These are phyloP conservation scores for Salvelinus fontinalis DNA, from an alignment of 2,113 vertebrate species.

Conservation along the genomic window DNA sequence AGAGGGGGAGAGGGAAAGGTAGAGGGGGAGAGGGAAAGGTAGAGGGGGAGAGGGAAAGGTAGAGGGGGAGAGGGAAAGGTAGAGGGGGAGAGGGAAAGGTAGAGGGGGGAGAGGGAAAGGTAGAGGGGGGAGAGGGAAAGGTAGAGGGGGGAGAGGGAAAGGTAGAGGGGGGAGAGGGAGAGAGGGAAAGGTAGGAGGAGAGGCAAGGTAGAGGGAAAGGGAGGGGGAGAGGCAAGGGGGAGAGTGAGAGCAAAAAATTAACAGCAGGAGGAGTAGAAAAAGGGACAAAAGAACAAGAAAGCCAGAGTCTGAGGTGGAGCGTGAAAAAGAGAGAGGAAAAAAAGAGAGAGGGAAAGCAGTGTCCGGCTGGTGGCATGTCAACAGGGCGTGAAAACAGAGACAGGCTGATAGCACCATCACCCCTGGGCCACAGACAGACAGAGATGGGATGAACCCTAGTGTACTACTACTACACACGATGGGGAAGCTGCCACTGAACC, in stretches of 20 bases:
- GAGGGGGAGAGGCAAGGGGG: neutral
- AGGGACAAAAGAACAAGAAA: no score
- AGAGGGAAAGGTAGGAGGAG: constrained; percentile 20
- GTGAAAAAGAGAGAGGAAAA: neutral
- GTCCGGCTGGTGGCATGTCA: constrained; percentile 62
- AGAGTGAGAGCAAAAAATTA: neutral
- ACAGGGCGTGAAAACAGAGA: constrained; percentile 63
- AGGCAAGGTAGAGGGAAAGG: neutral
- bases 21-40: no score
- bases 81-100: no score
- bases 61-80: no score
- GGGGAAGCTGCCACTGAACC: no score
- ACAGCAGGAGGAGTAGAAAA: neutral
- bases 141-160: neutral
- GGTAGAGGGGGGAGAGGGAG: neutral
- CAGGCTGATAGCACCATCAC: constrained; percentile 64
- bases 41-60: no score
- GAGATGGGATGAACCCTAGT: neutral
- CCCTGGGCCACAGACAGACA: constrained; percentile 42
- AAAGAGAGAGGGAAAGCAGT: neutral
- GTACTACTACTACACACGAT: no score
- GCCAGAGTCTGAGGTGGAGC: neutral
- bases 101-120: no score
- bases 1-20: no score
- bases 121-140: no score